Conservation (phyloP, 1,140 invertebrate genomes). For the Agrypnia vestita region DNA sequence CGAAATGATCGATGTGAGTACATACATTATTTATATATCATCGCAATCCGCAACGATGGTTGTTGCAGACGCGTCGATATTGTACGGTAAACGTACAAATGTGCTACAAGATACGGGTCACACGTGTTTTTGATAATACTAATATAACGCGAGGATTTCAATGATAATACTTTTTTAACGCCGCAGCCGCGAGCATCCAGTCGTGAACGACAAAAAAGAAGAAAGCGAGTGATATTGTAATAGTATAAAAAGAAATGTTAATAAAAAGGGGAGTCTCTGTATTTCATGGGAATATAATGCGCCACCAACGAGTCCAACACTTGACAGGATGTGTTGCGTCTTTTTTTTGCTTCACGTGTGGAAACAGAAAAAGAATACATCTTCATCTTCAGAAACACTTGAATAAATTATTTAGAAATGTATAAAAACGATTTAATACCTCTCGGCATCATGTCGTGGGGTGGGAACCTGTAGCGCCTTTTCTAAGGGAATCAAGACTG, state of each 20-base stretch:
- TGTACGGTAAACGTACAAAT: too few relatives aligned
- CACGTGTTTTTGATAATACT: too few relatives aligned
- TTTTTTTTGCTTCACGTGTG: slow-evolving; percentile 13
- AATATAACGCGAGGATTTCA: neutral
- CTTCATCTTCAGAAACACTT: slow-evolving; percentile 30
- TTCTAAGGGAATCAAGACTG: neutral
- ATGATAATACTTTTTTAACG: slow-evolving; percentile 6
- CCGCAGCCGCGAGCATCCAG: neutral
- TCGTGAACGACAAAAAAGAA: neutral
- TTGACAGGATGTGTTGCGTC: slow-evolving; percentile 38
- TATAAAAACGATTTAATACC: slow-evolving; percentile 48
- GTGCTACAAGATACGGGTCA: too few relatives aligned
- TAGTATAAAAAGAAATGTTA: slow-evolving; percentile 18
- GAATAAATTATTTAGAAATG: slow-evolving; percentile 37
- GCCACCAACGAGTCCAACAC: slow-evolving; percentile 23
- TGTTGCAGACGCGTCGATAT: too few relatives aligned
- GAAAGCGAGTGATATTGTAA: slow-evolving; percentile 31
- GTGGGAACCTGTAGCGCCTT: neutral
- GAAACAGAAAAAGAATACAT: slow-evolving; percentile 31
- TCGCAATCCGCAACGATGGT: too few relatives aligned
- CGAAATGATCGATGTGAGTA: too few relatives aligned
- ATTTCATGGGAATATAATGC: slow-evolving; percentile 42
- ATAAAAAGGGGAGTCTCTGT: slow-evolving; percentile 12
- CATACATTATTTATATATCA: too few relatives aligned
- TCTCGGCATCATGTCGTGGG: slow-evolving; percentile 7